These are phyloP conservation scores for Colletes gigas DNA, from an alignment of 1,140 invertebrate species.

Conservation along the genomic window DNA sequence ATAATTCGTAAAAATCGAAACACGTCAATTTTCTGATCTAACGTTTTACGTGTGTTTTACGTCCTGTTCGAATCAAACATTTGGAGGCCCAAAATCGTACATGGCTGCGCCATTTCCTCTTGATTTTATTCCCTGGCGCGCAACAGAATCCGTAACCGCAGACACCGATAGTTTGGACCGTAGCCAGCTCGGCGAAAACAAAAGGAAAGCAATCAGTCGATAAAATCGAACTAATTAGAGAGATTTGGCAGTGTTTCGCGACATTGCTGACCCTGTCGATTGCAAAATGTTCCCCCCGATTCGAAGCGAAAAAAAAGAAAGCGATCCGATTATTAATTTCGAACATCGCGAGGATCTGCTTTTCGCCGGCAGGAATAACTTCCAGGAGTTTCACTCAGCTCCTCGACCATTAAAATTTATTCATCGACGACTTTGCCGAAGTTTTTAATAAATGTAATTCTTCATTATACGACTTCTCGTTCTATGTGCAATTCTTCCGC, in stretches of 20 bases:
- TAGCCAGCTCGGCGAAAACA: conserved; percentile 11
- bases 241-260: not conserved
- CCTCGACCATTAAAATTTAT: too few relatives aligned
- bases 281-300: not conserved
- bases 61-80: not conserved
- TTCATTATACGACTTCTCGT: too few relatives aligned
- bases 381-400: too few relatives aligned
- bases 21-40: too few relatives aligned
- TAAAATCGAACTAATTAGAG: conserved; percentile 31
- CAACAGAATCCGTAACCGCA: conserved; percentile 8
- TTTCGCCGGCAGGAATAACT: too few relatives aligned
- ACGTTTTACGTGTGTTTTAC: not conserved
- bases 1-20: not conserved
- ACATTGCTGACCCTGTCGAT: not conserved
- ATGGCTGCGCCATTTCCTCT: not conserved
- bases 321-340: not conserved
- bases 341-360: too few relatives aligned
- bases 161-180: conserved; percentile 1
- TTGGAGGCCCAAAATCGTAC: not conserved
- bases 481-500: too few relatives aligned
- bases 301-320: not conserved
- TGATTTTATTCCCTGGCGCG: not conserved
- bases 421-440: too few relatives aligned
- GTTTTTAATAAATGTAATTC: too few relatives aligned
- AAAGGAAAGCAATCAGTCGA: conserved; percentile 5